phyloP scores from a whole-genome alignment of 1,140 invertebrate species.

The Drosophila saltans region DNA sequence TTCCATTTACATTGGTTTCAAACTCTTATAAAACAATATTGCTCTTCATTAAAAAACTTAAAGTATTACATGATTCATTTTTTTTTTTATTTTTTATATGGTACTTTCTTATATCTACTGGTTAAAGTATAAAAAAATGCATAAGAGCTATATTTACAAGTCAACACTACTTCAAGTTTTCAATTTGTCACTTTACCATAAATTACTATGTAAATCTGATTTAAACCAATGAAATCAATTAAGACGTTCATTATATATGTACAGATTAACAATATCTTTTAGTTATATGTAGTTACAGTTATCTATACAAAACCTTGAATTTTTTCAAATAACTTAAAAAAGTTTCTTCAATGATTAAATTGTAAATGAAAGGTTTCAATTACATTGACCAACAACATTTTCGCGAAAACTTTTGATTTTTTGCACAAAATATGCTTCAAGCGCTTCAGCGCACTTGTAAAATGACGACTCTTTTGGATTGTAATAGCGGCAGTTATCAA shows the following conservation, averaged over 20 bases:
- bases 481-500: constrained; percentile 99
- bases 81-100: background rate
- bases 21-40: no score
- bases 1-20: no score
- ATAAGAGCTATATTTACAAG: background rate
- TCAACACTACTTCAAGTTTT: background rate
- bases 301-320: background rate
- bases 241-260: background rate
- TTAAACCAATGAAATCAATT: constrained; percentile 1
- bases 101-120: background rate
- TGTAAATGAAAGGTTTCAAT: constrained; percentile 34
- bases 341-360: background rate
- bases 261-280: background rate
- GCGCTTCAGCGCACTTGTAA: constrained; percentile 96
- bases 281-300: background rate
- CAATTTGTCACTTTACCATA: constrained; percentile 1
- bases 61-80: background rate
- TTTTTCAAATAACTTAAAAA: background rate
- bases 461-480: constrained; percentile 97
- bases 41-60: no score
- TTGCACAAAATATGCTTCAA: constrained; percentile 98
- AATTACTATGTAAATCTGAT: constrained; percentile 4
- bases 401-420: constrained; percentile 94
- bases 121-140: constrained; percentile 10
- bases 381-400: constrained; percentile 84